These are phyloP conservation scores for Eilema griseolum DNA, from an alignment of 2,888 invertebrate species.

Conservation along the genomic window DNA sequence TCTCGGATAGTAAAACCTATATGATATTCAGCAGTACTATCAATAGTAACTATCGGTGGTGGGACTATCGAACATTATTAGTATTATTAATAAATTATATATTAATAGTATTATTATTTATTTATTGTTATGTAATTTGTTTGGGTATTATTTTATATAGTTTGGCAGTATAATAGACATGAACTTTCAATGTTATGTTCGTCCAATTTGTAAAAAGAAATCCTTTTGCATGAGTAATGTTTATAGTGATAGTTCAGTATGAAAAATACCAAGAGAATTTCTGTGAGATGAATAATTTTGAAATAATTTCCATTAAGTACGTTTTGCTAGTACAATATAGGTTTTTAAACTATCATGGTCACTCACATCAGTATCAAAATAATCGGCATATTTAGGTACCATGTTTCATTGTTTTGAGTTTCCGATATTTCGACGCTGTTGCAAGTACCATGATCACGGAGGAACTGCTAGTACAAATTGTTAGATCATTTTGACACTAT, in stretches of 20 bases:
- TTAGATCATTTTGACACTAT: neutral
- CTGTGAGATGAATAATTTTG: neutral
- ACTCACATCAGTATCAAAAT: too few relatives aligned
- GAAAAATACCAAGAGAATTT: neutral
- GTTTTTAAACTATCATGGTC: too few relatives aligned
- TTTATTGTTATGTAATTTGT: neutral
- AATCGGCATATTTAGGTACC: too few relatives aligned
- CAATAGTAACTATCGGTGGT: neutral
- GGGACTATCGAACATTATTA: neutral
- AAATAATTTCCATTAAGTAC: neutral
- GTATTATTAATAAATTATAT: neutral
- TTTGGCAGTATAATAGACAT: neutral
- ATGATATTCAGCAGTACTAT: neutral
- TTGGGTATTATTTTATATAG: neutral
- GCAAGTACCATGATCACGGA: too few relatives aligned
- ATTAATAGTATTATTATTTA: neutral
- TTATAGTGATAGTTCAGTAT: neutral
- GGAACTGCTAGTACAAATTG: slow-evolving; percentile 1
- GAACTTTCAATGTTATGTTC: neutral
- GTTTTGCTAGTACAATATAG: neutral
- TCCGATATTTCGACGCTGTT: too few relatives aligned
- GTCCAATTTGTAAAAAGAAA: neutral
- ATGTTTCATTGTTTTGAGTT: too few relatives aligned
- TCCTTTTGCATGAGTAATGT: too few relatives aligned
- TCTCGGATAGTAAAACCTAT: neutral